These are phyloP conservation scores for Vipera latastei DNA, from an alignment of 2,797 vertebrate genomes.

Conservation along the genomic window DNA sequence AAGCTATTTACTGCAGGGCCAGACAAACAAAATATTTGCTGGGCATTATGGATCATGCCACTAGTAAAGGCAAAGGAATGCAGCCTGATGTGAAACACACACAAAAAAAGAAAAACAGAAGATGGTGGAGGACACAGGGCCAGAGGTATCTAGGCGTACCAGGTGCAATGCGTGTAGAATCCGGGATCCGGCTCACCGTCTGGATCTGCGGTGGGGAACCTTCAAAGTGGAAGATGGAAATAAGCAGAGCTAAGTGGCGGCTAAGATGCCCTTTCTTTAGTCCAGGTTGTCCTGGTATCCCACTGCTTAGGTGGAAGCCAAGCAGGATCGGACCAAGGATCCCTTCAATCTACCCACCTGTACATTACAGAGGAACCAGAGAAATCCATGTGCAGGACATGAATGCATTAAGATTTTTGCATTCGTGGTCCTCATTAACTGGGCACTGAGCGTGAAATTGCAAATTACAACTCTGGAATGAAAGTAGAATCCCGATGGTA, in stretches of 20 bases:
- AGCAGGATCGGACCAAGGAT: not conserved
- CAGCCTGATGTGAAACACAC: not conserved
- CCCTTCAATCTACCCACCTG: not conserved
- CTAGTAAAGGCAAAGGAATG: not conserved
- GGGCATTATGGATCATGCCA: not conserved
- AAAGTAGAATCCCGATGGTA: not conserved
- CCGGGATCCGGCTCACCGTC: not conserved
- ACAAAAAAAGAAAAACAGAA: not conserved
- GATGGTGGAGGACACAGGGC: accelerated
- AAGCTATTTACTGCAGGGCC: not conserved
- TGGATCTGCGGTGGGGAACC: slow-evolving; percentile 29
- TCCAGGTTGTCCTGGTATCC: not conserved
- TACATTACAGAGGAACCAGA: not conserved
- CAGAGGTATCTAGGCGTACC: not conserved
- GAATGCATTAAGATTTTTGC: not conserved
- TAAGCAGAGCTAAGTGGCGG: not conserved
- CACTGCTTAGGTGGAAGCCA: not conserved
- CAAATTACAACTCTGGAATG: not conserved
- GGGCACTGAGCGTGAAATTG: not conserved
- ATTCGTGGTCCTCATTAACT: not conserved
- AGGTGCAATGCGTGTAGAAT: slow-evolving; percentile 24
- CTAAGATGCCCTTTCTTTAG: not conserved
- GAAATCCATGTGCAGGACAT: not conserved
- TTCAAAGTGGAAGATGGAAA: not conserved
- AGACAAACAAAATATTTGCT: not conserved